Base-by-base conservation (phyloP, 2,797 vertebrate species). In the Pangasius mekongensis region DNA sequence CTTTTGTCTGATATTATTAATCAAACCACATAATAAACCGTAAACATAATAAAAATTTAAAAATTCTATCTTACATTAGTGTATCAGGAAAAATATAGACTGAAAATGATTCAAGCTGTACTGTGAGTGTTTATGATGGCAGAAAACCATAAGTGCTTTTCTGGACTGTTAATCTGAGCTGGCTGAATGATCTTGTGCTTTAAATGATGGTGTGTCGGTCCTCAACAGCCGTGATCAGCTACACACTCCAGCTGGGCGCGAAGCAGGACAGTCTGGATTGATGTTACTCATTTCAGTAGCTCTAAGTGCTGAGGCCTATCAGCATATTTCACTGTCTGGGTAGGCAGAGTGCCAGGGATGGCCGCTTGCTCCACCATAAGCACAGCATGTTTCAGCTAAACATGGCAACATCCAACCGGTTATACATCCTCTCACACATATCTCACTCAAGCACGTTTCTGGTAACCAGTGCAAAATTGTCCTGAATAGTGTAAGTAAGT, bases 251-350 rank as follows among this genome's bases (percentile, higher is more conserved):
- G 83, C 76, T 81, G 69, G 20, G 64, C 62, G 85, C 13, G 14
- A 84, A 43, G 71, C 33, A 60, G 80, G 56, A 87, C 71, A 82
- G 86, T 22, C 66, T 73, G 86, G 81, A 91, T 90, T 89, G 89
- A 91, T 91, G 89, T 73, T 78, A 77, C 84, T 88, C 91, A 90
- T 90, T 90, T 90, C 80, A 86, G 56, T 49, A 60, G 56, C 84
- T 84, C 83, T 88, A 62, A 89, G 83, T 82, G 66, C 86, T 86
- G 49, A 76, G 85, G 69, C 49, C 69, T 86, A 91, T 90, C 88
- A 90, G 86, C 89, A 91, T 89, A 87, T 78, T 86, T 87, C 88
- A 90, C 43, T 66, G 86, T 90, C 86, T 89, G 66, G 22, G 71
- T 82, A 62, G 67, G 74, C 86, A 56, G 47, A 86, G 67, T 3